These are phyloP conservation scores for Tetranychus urticae DNA, from an alignment of 1,140 invertebrate species.

Conservation along the genomic window DNA sequence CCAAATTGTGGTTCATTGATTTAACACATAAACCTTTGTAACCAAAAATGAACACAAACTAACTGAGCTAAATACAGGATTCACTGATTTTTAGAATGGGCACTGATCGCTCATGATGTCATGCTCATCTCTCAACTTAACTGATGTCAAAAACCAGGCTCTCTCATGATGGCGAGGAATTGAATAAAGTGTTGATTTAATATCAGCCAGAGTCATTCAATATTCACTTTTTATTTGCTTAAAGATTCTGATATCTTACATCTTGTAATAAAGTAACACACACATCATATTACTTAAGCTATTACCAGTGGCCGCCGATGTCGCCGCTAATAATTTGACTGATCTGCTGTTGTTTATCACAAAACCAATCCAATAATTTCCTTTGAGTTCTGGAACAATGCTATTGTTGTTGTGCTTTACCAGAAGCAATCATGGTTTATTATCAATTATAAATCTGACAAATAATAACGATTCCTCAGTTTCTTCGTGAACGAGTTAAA, in stretches of 20 bases:
- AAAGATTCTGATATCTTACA: too few relatives aligned
- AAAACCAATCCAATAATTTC: constrained; percentile 46
- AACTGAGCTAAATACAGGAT: constrained; percentile 64
- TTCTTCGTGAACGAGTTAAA: constrained; percentile 55
- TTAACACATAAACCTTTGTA: too few relatives aligned
- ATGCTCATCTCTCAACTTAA: too few relatives aligned
- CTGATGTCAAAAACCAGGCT: too few relatives aligned
- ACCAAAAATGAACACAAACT: constrained; percentile 66
- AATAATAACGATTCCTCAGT: constrained; percentile 24
- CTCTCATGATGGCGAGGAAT: too few relatives aligned
- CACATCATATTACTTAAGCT: constrained; percentile 39
- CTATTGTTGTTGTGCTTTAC: constrained; percentile 67
- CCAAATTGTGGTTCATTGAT: too few relatives aligned
- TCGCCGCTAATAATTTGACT: constrained; percentile 52
- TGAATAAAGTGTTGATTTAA: too few relatives aligned
- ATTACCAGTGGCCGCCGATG: constrained; percentile 46
- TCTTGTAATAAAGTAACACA: too few relatives aligned
- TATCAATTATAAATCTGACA: constrained; percentile 36
- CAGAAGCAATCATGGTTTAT: constrained; percentile 52
- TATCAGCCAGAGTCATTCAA: too few relatives aligned
- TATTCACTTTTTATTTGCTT: too few relatives aligned
- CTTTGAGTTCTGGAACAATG: constrained; percentile 79
- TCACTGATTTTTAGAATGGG: constrained; percentile 27
- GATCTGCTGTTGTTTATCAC: constrained; percentile 54
- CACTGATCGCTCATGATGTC: too few relatives aligned